Percentiles rank a stretch among this genome's conserved stretches.
phyloP scores from a whole-genome alignment of 1,140 invertebrate species.

The Maconellicoccus hirsutus region DNA sequence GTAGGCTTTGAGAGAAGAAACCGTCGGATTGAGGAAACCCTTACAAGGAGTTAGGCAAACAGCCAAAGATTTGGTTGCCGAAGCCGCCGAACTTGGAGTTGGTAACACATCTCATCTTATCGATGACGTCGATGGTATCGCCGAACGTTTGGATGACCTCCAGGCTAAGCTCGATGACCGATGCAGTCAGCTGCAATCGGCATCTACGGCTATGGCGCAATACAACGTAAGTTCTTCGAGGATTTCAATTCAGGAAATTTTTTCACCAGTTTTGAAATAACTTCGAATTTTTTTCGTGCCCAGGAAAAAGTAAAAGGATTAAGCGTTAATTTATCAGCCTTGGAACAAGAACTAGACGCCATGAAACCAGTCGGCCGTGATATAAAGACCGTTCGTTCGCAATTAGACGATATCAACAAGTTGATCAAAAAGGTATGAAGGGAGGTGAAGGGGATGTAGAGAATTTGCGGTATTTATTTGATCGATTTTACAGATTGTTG shows the following conservation, averaged over 20 bases:
- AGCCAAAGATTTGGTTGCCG: conserved; percentile 59
- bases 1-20: conserved; percentile 55
- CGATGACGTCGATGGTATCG: conserved; percentile 63
- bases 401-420: conserved; percentile 64
- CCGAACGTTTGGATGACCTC: conserved; percentile 65
- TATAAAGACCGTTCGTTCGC: conserved; percentile 67
- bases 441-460: no score
- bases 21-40: conserved; percentile 59
- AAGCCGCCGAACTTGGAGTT: conserved; percentile 49
- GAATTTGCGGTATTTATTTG: neutral
- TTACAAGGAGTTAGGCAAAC: conserved; percentile 54
- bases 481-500: conserved; percentile 37
- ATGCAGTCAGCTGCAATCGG: conserved; percentile 68
- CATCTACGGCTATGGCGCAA: conserved; percentile 70
- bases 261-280: neutral
- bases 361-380: conserved; percentile 78
- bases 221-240: conserved; percentile 46
- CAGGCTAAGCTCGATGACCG: conserved; percentile 64
- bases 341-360: conserved; percentile 72
- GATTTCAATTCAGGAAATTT: neutral
- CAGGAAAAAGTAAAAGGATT: conserved; percentile 67
- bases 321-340: conserved; percentile 55
- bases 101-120: conserved; percentile 39
- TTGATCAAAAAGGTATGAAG: conserved; percentile 52
- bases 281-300: conserved; percentile 26